Evolutionary conservation across 2,888 invertebrate species (phyloP).

Genomic region (Cabera pusaria): DNA sequence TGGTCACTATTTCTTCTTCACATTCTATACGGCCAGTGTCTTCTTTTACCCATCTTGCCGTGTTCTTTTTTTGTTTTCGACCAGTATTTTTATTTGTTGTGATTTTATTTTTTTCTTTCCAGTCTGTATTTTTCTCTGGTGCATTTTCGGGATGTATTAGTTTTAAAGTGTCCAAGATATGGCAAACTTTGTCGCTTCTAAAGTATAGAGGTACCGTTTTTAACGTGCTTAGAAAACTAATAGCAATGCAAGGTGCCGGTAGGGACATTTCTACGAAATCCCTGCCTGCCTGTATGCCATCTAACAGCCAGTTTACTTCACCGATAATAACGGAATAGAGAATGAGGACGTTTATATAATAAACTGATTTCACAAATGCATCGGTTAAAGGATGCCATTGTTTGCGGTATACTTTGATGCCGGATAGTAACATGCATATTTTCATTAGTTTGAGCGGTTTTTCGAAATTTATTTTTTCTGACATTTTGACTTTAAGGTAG

Average conservation of each 20-base stretch:
- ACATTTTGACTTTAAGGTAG: no score
- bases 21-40: conserved; percentile 4
- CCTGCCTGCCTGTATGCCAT: conserved; percentile 44
- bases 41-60: neutral
- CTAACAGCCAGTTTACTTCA: conserved; percentile 51
- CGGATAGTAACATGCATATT: conserved; percentile 45
- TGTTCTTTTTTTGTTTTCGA: conserved; percentile 1
- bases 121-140: conserved; percentile 20
- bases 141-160: conserved; percentile 52
- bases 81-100: conserved; percentile 22
- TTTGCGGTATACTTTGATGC: conserved; percentile 40
- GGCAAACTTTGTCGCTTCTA: conserved; percentile 39
- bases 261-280: conserved; percentile 52
- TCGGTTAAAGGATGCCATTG: conserved; percentile 27
- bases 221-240: conserved; percentile 48
- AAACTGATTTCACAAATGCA: conserved; percentile 35
- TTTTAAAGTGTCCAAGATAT: conserved; percentile 45
- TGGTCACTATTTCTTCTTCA: conserved; percentile 12
- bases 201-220: conserved; percentile 46
- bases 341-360: conserved; percentile 46
- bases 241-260: conserved; percentile 51
- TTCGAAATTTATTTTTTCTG: conserved; percentile 36
- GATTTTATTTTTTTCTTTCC: conserved; percentile 4
- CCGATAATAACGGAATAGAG: conserved; percentile 50
- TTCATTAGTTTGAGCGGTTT: conserved; percentile 43